These are phyloP conservation scores for Athene cunicularia DNA, from an alignment of 2,113 vertebrate species.

Conservation along the genomic window DNA sequence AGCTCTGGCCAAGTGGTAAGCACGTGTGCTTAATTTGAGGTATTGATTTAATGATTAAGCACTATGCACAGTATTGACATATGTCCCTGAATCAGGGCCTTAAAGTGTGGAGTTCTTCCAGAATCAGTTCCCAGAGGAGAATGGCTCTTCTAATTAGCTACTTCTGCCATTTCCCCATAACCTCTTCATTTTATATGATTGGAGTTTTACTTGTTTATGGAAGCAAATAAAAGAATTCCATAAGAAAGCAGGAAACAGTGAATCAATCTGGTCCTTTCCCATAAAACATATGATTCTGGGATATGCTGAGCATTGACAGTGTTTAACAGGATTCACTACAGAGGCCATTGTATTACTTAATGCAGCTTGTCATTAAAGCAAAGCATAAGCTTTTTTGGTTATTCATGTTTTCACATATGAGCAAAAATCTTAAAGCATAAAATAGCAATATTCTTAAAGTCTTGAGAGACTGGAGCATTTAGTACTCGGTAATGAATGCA, in stretches of 20 bases:
- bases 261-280: neutral
- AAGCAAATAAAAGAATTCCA: neutral
- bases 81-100: neutral
- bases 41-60: constrained; percentile 56
- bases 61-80: constrained; percentile 34
- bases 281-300: neutral
- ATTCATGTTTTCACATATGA: neutral
- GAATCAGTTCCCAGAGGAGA: neutral
- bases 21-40: neutral
- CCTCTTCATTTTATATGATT: neutral
- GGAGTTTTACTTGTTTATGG: constrained; percentile 6
- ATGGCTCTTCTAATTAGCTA: constrained; percentile 35
- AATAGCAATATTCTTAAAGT: neutral
- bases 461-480: neutral
- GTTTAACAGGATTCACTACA: neutral
- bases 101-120: neutral
- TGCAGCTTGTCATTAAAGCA: neutral
- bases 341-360: neutral
- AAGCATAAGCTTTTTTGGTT: neutral
- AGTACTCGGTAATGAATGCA: neutral
- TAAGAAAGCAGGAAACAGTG: neutral
- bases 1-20: neutral
- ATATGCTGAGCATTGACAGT: neutral
- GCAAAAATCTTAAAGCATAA: neutral
- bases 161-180: constrained; percentile 6